phyloP scores from a whole-genome alignment of 2,797 vertebrate genomes.

The Graptemys geographica region DNA sequence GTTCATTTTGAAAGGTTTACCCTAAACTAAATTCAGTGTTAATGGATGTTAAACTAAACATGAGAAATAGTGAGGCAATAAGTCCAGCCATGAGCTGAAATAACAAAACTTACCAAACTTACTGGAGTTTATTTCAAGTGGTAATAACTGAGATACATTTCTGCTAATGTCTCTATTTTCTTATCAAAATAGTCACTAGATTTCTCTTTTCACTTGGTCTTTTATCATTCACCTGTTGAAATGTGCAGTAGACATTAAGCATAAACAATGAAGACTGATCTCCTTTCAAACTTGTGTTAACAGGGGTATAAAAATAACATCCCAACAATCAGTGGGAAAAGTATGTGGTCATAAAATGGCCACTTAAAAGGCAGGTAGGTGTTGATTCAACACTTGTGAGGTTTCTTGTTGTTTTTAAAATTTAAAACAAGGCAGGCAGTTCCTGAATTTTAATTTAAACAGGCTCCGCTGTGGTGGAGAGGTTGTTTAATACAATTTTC shows the following conservation, averaged over 20 bases:
- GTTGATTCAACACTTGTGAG: slow-evolving; percentile 57
- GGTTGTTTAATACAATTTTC: background rate
- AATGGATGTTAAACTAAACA: background rate
- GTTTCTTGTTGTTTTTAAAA: background rate
- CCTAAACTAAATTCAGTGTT: background rate
- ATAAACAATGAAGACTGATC: slow-evolving; percentile 75
- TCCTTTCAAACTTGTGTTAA: slow-evolving; percentile 72
- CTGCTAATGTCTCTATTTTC: slow-evolving; percentile 46
- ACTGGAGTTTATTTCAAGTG: slow-evolving; percentile 25
- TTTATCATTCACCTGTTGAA: slow-evolving; percentile 74
- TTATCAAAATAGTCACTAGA: slow-evolving; percentile 55
- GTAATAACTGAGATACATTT: background rate
- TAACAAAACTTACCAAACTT: background rate
- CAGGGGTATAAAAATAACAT: slow-evolving; percentile 71
- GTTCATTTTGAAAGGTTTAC: background rate
- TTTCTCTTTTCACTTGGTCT: slow-evolving; percentile 35
- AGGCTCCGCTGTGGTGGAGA: background rate
- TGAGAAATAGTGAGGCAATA: fast-evolving
- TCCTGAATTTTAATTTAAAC: slow-evolving; percentile 37
- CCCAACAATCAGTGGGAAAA: slow-evolving; percentile 26
- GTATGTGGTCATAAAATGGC: slow-evolving; percentile 69
- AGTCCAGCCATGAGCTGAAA: background rate
- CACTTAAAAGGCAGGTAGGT: slow-evolving; percentile 77
- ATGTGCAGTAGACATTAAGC: slow-evolving; percentile 36
- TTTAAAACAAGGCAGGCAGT: slow-evolving; percentile 37